Conservation (phyloP, 1,140 invertebrate species). For the Radopholus similis region DNA sequence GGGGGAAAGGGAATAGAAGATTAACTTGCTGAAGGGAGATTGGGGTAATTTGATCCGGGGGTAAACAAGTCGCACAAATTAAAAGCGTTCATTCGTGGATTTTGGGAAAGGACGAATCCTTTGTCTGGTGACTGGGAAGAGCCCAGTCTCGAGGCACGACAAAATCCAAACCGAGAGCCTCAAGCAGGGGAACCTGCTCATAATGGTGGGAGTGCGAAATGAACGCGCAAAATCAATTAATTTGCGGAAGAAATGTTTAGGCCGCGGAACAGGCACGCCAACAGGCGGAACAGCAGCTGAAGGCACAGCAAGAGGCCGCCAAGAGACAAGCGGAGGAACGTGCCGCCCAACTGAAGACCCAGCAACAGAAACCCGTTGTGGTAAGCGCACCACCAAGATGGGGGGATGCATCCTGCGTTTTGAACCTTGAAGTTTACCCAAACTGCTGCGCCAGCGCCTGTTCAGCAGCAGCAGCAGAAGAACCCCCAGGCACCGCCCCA, state of each 20-base stretch:
- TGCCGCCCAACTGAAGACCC: constrained; percentile 3
- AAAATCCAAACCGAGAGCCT: too few relatives aligned
- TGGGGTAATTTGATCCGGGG: too few relatives aligned
- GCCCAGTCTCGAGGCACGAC: too few relatives aligned
- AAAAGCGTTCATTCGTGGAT: too few relatives aligned
- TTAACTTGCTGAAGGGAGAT: too few relatives aligned
- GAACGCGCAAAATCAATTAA: background rate
- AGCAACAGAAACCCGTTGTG: background rate
- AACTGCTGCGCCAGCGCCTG: background rate
- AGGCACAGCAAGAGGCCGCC: constrained; percentile 14
- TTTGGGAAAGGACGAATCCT: too few relatives aligned
- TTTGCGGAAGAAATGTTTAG: background rate
- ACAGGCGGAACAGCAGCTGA: background rate
- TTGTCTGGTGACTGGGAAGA: too few relatives aligned
- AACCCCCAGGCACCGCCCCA: constrained; percentile 1
- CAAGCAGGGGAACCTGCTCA: too few relatives aligned
- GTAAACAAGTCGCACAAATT: too few relatives aligned
- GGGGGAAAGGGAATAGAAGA: too few relatives aligned
- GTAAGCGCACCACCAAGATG: background rate
- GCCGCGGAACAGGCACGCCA: constrained; percentile 12
- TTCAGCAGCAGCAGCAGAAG: background rate
- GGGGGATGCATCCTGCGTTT: background rate
- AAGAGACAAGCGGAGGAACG: constrained; percentile 17
- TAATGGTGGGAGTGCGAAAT: too few relatives aligned
- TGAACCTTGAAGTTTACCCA: background rate